Conservation (phyloP, 2,888 invertebrate genomes). For the Scaptomyza tumidula region DNA sequence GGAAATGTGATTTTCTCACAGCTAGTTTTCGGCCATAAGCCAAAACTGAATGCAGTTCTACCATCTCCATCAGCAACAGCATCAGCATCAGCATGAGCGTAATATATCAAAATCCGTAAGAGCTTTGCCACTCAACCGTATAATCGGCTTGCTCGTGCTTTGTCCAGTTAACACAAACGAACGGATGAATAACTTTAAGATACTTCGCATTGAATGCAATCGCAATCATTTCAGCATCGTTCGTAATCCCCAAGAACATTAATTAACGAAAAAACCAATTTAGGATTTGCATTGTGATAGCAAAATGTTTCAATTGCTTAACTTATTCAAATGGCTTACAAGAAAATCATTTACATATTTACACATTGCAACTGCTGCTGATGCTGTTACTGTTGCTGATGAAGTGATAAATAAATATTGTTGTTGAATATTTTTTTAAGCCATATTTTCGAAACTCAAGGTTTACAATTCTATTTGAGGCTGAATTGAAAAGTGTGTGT, state of each 20-base stretch:
- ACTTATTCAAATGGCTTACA: too few species aligned
- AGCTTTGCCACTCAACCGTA: constrained; percentile 22
- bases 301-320: too few species aligned
- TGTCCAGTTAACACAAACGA: neutral
- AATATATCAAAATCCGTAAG: constrained; percentile 16
- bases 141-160: constrained; percentile 22
- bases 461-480: neutral
- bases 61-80: neutral
- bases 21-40: neutral
- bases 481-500: neutral
- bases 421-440: too few species aligned
- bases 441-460: neutral
- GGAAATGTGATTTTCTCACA: too few species aligned
- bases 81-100: constrained; percentile 7
- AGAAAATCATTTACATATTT: too few species aligned
- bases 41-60: constrained; percentile 2
- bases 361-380: too few species aligned
- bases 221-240: too few species aligned
- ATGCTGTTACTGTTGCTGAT: too few species aligned
- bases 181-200: constrained; percentile 3
- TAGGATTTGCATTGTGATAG: neutral
- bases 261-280: neutral
- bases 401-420: too few species aligned
- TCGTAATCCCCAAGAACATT: too few species aligned
- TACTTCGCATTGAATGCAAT: neutral